phyloP scores from a whole-genome alignment of 2,888 invertebrate genomes.

The Rhabditophanes sp. region DNA sequence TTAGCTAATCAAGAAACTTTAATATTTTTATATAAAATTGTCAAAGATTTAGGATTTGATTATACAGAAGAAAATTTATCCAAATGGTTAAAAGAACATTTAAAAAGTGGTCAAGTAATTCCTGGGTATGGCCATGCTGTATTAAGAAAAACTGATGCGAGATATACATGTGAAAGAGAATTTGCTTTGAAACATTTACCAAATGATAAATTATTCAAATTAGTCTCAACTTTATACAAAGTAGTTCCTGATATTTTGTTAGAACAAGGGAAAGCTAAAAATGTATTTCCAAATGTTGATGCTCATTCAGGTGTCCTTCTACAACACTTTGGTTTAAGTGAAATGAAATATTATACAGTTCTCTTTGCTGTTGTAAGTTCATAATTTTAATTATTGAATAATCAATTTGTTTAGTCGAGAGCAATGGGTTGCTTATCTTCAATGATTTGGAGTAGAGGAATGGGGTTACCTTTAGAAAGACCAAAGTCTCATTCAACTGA shows the following conservation, averaged over 20 bases:
- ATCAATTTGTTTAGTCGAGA: too few relatives aligned
- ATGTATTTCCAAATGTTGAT: constrained; percentile 92
- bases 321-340: constrained; percentile 71
- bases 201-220: constrained; percentile 72
- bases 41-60: constrained; percentile 62
- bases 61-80: too few relatives aligned
- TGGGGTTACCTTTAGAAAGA: constrained; percentile 66
- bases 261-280: constrained; percentile 80
- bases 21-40: constrained; percentile 73
- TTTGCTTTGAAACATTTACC: constrained; percentile 78
- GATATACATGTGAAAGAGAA: constrained; percentile 74
- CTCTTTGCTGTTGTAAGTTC: constrained; percentile 72
- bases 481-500: constrained; percentile 68
- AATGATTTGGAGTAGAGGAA: constrained; percentile 67
- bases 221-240: constrained; percentile 72
- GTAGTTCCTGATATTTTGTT: constrained; percentile 72
- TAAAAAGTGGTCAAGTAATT: constrained; percentile 77
- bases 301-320: constrained; percentile 78
- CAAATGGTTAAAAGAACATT: constrained; percentile 86
- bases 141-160: constrained; percentile 72
- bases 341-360: constrained; percentile 78
- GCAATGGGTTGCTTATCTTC: constrained; percentile 66
- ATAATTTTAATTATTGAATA: too few relatives aligned
- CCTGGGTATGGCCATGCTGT: constrained; percentile 89
- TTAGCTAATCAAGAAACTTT: constrained; percentile 87